Evolutionary conservation across 2,113 vertebrate species (phyloP).

Genomic region (Microtus pennsylvanicus): DNA sequence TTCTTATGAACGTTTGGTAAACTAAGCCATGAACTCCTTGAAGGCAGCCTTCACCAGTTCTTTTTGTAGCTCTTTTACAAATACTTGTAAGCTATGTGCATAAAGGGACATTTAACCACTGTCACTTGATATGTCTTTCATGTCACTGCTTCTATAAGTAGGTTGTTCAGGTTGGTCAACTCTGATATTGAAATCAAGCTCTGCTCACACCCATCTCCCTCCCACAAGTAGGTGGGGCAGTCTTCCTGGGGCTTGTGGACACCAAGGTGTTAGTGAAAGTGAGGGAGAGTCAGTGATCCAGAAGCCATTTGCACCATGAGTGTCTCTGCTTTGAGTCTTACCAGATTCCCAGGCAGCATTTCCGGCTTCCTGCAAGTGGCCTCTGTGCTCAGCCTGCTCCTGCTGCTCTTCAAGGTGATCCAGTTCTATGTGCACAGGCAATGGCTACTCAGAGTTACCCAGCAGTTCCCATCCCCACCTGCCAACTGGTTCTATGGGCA

Average conservation of each 20-base stretch:
- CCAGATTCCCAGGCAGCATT: not conserved
- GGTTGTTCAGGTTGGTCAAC: not conserved
- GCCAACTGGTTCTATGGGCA: not conserved
- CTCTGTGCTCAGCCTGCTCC: slow-evolving; percentile 73
- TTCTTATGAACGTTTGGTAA: not conserved
- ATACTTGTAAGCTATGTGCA: not conserved
- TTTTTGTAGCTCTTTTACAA: not conserved
- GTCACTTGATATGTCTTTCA: not conserved
- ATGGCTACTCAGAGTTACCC: slow-evolving; percentile 76
- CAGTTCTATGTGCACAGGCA: slow-evolving; percentile 77
- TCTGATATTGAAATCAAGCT: not conserved
- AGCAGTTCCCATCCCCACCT: slow-evolving; percentile 86
- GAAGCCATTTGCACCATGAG: not conserved
- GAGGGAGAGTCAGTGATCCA: not conserved
- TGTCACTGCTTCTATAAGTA: not conserved
- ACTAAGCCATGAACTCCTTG: not conserved
- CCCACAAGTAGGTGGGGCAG: not conserved
- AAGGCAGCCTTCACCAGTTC: not conserved
- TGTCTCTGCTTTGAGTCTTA: not conserved
- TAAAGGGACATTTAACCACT: not conserved
- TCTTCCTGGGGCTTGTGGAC: not conserved
- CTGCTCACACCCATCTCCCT: not conserved
- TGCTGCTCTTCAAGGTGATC: slow-evolving; percentile 78
- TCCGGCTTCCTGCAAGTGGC: slow-evolving; percentile 75
- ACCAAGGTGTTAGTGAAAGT: not conserved